Evolutionary conservation across 2,113 vertebrate genomes (phyloP), one percentile per base, ranked within the genome.

Genomic region (Sceloporus tristichus): DNA sequence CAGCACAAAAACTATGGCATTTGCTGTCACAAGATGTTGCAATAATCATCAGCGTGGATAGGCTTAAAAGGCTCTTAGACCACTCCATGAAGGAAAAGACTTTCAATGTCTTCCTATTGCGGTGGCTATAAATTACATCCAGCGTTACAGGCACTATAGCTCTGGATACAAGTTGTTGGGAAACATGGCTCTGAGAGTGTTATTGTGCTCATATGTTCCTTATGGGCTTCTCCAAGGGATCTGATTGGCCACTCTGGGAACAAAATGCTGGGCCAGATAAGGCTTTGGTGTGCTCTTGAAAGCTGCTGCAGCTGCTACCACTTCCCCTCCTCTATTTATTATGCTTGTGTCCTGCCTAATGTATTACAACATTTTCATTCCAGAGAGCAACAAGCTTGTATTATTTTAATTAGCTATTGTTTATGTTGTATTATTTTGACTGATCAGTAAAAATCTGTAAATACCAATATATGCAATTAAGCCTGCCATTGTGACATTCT

Each of bases 361-460:
- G 0, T 74, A 91, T 78, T 80, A 79, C n/a, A 85, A 10, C 84
- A 92, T 92, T 71, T 87, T 88, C 83, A 92, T 81, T 88, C 5
- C 48, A 85, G 68, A 91, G 66, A 89, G 74, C 71, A 73, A 92
- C 78, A 90, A 81, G 76, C 42, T 71, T 90, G 84, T 14, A 54
- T 88, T 90, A 88, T 89, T 94, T 95, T 93, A 87, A 94, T 96
- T 93, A 93, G 53, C 81, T 53, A 84, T 86, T 95, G 94, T 93
- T 96, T 95, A 95, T 89, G 87, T 92, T 95, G 94, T 92, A 85
- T 85, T 95, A 94, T 95, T 96, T 93, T 96, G 95, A 97, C 94
- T 94, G 93, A 96, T 90, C 90, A 92, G 91, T 92, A 94, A 95
- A 95, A 92, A 86, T 90, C 94, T 95, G 87, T 78, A 71, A 92